Conservation (phyloP, 2,888 invertebrate genomes). For the Drosophila pegasa region DNA sequence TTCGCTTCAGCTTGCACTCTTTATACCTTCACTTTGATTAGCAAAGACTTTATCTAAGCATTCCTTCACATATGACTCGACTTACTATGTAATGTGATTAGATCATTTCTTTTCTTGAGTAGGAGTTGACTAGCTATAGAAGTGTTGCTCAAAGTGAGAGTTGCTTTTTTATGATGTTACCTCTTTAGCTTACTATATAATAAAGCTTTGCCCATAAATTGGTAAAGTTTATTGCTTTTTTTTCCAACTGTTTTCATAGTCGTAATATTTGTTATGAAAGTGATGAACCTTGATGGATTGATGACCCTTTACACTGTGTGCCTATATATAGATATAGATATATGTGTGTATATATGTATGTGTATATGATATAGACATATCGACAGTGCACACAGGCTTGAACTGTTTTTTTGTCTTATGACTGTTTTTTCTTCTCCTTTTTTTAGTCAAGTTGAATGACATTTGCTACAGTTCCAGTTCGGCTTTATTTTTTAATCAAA, state of each 20-base stretch:
- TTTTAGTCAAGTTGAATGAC: conserved; percentile 64
- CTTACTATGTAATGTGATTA: neutral
- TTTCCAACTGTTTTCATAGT: neutral
- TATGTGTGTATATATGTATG: neutral
- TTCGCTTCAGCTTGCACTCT: neutral
- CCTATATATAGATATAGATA: neutral
- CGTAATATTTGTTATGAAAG: conserved; percentile 5
- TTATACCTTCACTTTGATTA: neutral
- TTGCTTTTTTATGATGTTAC: neutral
- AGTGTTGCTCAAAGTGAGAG: neutral
- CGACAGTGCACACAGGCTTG: conserved; percentile 21
- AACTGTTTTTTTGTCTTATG: conserved; percentile 17
- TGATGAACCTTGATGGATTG: conserved; percentile 13
- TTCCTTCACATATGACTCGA: neutral
- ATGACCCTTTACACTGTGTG: conserved; percentile 1
- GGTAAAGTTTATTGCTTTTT: neutral
- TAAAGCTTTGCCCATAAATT: neutral
- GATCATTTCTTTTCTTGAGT: neutral
- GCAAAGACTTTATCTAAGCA: neutral
- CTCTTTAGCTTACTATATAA: neutral
- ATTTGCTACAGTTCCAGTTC: conserved; percentile 65
- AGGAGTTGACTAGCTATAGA: neutral
- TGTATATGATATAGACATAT: conserved; percentile 2
- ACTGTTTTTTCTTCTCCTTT: conserved; percentile 9
- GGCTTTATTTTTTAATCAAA: conserved; percentile 27